Evolutionary conservation across 2,797 vertebrate species (phyloP), one percentile per base, ranked within the genome.

Genomic region (Alcedo atthis): DNA sequence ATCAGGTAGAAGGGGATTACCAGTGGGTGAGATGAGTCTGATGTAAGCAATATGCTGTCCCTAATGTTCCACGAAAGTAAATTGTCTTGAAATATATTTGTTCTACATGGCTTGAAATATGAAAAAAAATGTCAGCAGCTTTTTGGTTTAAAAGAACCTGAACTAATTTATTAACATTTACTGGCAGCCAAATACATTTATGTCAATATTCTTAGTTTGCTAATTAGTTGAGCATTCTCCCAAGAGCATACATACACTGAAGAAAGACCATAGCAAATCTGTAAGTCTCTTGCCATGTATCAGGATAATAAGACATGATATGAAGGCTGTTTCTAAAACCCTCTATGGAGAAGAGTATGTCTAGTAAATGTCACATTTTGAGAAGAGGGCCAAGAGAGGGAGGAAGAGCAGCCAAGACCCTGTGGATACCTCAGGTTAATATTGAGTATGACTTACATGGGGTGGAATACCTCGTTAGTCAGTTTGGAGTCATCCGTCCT

Each of bases 1-100:
- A 68, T 84, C 48, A 69, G 57, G 73, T 74, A 91, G 85, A 92
- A 66, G 48, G 28, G 88, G 81, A 92, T 84, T 74, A 46, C 6
- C 24, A 58, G 17, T 55, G 15, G 11, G 20, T 62, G 48, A 45
- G 10, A 70, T 3, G 20, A n/a, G 70, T 82, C 35, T 1, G 1
- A 18, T 19, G n/a, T 67, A 84, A 80, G 17, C 5, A 58, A 28
- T 62, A 17, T 74, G 67, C 33, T 12, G 15, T 37, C 20, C 5
- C 6, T 83, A 59, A 67, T 12, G 33, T 32, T 73, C 48, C 24
- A 80, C 21, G 28, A 12, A 89, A 19, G 42, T 42, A 67, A 68
- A 89, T 51, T 81, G 28, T 70, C 54, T 74, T 71, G 45, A 64
- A 67, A 32, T 35, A 8, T 12, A 19, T 1, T 62, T 49, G 48